phyloP scores from a whole-genome alignment of 1,140 invertebrate genomes.

The Acyrthosiphon pisum region DNA sequence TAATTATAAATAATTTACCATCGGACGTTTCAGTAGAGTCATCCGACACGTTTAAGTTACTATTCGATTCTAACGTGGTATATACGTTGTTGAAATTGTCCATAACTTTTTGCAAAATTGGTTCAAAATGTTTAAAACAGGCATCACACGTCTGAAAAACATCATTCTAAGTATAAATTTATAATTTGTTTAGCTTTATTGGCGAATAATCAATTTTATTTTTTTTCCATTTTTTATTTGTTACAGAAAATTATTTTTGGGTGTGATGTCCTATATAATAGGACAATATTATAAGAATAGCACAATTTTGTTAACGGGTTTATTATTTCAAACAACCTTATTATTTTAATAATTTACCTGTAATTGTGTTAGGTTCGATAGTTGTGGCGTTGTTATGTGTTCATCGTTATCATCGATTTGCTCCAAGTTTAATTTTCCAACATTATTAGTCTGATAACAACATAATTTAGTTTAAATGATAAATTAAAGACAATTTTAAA shows the following conservation, averaged over 20 bases:
- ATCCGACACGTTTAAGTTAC: not conserved
- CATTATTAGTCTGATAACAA: slow-evolving; percentile 15
- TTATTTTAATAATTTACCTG: not conserved
- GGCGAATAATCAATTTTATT: not conserved
- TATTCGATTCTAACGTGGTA: not conserved
- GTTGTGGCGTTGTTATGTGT: not conserved
- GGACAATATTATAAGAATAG: not conserved
- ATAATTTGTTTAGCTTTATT: not conserved
- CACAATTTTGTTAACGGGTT: not conserved
- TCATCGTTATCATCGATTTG: not conserved
- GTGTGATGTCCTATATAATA: not conserved
- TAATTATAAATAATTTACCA: slow-evolving; percentile 13
- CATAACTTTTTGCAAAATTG: slow-evolving; percentile 25
- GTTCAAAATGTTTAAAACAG: slow-evolving; percentile 46
- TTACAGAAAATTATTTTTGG: not conserved
- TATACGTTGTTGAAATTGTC: not conserved
- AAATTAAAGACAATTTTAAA: not conserved
- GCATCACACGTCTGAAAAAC: slow-evolving; percentile 42
- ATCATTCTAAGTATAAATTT: not conserved
- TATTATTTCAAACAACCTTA: not conserved
- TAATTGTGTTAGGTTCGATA: not conserved
- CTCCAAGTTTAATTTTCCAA: slow-evolving; percentile 37
- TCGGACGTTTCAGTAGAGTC: not conserved
- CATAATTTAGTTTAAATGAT: not conserved
- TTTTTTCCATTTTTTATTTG: not conserved